Conservation (phyloP, 2,888 invertebrate genomes). For the Torymus auratus region DNA sequence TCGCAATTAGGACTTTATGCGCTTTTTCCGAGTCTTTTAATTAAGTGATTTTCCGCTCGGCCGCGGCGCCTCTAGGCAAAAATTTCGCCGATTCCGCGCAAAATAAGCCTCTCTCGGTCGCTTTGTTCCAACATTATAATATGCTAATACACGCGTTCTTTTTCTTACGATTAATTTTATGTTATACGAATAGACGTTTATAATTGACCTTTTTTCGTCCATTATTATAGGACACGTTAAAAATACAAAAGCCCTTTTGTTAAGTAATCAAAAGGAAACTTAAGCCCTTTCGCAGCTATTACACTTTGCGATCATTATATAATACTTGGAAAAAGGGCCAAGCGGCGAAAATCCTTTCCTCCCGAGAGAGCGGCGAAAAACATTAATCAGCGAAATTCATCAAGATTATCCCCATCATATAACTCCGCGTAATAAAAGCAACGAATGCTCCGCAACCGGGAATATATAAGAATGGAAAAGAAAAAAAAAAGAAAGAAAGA, state of each 20-base stretch:
- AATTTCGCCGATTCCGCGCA: neutral
- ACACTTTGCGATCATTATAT: neutral
- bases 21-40: conserved; percentile 42
- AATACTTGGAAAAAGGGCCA: neutral
- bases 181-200: neutral
- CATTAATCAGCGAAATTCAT: no score
- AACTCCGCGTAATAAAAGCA: no score
- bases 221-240: neutral
- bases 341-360: no score
- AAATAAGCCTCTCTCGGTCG: neutral
- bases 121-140: neutral
- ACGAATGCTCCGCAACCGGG: no score
- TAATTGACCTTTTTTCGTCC: no score
- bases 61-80: neutral
- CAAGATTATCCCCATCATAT: no score
- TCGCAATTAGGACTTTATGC: conserved; percentile 44
- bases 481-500: neutral
- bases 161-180: conserved; percentile 3
- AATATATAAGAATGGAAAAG: neutral
- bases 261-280: conserved; percentile 22
- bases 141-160: neutral
- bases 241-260: conserved; percentile 13
- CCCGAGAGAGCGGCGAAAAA: no score
- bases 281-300: neutral
- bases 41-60: conserved; percentile 43